Evolutionary conservation across 2,888 invertebrate species (phyloP).

Genomic region (Stenoptilia bipunctidactyla): DNA sequence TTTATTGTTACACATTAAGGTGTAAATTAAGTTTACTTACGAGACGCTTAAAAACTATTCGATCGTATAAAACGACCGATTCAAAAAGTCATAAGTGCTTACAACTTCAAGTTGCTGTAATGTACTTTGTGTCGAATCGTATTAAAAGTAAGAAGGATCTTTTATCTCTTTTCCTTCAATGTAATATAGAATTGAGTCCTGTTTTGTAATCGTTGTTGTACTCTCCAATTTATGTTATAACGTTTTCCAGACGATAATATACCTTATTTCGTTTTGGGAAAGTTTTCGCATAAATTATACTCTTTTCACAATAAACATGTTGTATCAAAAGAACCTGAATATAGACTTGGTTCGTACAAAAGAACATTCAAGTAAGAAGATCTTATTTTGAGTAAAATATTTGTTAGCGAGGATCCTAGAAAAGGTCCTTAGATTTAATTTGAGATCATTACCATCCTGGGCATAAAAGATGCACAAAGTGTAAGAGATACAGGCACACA

Average conservation of each 20-base stretch:
- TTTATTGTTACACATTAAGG: conserved; percentile 4
- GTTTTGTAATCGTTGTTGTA: not conserved
- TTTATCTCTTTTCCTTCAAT: conserved; percentile 29
- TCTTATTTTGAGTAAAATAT: too few species aligned
- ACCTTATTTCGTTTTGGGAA: not conserved
- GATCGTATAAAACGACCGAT: conserved; percentile 45
- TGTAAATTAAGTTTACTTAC: conserved; percentile 16
- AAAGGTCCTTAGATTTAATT: too few species aligned
- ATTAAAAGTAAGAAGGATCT: conserved; percentile 23
- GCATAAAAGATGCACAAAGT: too few species aligned
- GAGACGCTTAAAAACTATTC: conserved; percentile 30
- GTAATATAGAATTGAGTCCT: not conserved
- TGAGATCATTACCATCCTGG: too few species aligned
- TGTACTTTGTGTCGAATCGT: conserved; percentile 26
- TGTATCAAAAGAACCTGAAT: too few species aligned
- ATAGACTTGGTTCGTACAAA: too few species aligned
- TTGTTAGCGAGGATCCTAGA: too few species aligned
- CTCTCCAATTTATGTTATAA: not conserved
- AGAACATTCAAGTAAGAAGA: too few species aligned
- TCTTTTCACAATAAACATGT: not conserved
- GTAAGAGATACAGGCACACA: not conserved
- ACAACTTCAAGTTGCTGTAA: conserved; percentile 18
- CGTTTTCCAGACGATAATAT: not conserved
- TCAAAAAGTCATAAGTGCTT: conserved; percentile 27
- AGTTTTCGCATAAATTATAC: not conserved